Evolutionary conservation across 2,797 vertebrate species (phyloP).

Genomic region (Crax fasciolata): DNA sequence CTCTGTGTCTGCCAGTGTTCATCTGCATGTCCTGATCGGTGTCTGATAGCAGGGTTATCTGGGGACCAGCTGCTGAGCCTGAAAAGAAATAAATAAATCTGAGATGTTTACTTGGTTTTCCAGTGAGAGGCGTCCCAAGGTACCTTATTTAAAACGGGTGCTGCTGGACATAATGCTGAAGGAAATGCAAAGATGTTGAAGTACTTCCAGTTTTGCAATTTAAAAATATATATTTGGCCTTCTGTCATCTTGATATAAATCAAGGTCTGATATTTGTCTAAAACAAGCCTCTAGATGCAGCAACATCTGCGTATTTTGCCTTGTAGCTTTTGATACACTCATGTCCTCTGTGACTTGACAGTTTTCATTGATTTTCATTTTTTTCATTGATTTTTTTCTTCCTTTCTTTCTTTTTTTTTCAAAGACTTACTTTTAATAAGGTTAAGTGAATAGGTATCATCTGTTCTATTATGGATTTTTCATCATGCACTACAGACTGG

Average conservation of each 20-base stretch:
- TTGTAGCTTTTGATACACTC: neutral
- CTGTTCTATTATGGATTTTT: neutral
- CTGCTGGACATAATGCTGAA: neutral
- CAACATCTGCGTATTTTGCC: neutral
- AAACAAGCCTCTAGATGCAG: conserved; percentile 20
- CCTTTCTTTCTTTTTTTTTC: neutral
- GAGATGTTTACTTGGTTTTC: neutral
- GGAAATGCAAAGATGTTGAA: neutral
- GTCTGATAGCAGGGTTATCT: neutral
- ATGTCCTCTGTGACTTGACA: neutral
- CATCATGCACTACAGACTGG: neutral
- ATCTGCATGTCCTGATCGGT: neutral
- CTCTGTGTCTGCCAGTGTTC: neutral
- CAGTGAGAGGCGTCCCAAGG: neutral
- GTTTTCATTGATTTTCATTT: neutral
- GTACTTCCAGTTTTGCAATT: neutral
- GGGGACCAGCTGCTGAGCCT: neutral
- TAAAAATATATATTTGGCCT: neutral
- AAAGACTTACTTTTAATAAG: neutral
- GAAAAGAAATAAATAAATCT: neutral
- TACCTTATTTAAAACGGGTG: conserved; percentile 3
- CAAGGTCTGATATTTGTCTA: conserved; percentile 19
- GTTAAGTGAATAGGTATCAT: neutral
- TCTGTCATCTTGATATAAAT: conserved; percentile 40
- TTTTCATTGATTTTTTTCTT: no score